These are phyloP conservation scores for Taeniopygia guttata DNA, from an alignment of 2,797 vertebrate genomes.

Conservation along the genomic window DNA sequence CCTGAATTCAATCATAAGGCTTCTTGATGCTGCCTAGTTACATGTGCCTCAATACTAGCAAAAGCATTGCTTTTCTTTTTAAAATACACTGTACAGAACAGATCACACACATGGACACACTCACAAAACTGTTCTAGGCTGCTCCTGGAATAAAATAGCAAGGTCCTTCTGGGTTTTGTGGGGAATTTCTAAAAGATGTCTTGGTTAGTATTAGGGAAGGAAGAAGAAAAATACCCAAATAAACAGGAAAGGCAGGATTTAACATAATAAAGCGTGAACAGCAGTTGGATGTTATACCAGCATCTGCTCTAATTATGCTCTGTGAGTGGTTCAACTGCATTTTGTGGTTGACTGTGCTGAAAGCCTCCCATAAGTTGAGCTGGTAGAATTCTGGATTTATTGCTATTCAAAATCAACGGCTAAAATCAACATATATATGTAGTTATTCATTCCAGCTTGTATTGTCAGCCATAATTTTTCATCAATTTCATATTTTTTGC, in stretches of 20 bases:
- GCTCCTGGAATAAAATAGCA: not conserved
- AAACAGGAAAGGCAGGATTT: slow-evolving; percentile 40
- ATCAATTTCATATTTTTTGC: slow-evolving; percentile 35
- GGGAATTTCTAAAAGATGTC: not conserved
- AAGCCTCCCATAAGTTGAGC: slow-evolving; percentile 37
- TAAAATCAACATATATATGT: slow-evolving; percentile 51
- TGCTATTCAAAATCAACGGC: slow-evolving; percentile 17
- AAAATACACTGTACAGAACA: not conserved
- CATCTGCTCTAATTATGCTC: slow-evolving; percentile 52
- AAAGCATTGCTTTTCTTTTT: not conserved
- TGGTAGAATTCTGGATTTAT: slow-evolving; percentile 55
- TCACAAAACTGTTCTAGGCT: not conserved
- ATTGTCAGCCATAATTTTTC: slow-evolving; percentile 38
- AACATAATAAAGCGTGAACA: slow-evolving; percentile 17
- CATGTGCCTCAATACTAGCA: not conserved
- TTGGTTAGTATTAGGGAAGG: not conserved
- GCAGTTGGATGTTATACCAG: slow-evolving; percentile 41
- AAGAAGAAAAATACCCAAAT: not conserved
- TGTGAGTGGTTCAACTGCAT: slow-evolving; percentile 39
- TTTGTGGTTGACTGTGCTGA: slow-evolving; percentile 57
- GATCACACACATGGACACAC: not conserved
- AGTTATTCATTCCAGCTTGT: slow-evolving; percentile 21
- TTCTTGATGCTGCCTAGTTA: not conserved
- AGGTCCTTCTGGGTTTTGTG: not conserved
- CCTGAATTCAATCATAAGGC: not conserved